Evolutionary conservation across 2,888 invertebrate species (phyloP), one percentile per base, ranked within the genome.

Genomic region (Cataglyphis livida): DNA sequence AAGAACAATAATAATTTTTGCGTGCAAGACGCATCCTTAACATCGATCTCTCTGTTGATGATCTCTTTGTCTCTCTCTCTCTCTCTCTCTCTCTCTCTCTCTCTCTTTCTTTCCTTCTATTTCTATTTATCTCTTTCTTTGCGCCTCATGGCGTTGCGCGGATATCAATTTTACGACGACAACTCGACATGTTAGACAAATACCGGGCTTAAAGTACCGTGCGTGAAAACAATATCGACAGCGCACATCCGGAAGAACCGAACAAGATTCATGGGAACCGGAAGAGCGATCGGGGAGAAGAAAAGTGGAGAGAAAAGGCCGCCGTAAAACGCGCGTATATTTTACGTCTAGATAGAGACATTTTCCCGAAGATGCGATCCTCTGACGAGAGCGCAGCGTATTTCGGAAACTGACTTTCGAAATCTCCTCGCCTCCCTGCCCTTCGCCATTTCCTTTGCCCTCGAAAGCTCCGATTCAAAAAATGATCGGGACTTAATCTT

Each of bases 21-120:
- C 78, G 82, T 84, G 90, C 85, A 85, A 88, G 89, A 85, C 84
- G 83, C 86, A 88, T 92, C 89, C 85, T 91, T 90, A 91, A 91
- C 88, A 91, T 92, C 92, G 90, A 91, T 90, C 88, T 9, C 44
- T 28, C 1, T 28, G 21, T 71, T 44, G 25, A 70, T n/a, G 35
- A n/a, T 54, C 21, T n/a, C 35, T 59, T 25, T 59, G 6, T 59
- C 10, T 21, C 15, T 59, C 5, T 35, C 12, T 25, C 35, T 38
- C 21, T 38, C 54, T 38, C 21, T 38, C 44, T 66, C 28, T 25
- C 18, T 66, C 59, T 25, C n/a, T n/a, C 21, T 38, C 54, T 38
- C 21, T 38, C 44, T 66, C 28, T 25, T 9, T 66, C 59, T 25
- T 18, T 66, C 2, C 25, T 35, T 35, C 35, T 35, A 35, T 35